Conservation (phyloP, 1,140 invertebrate genomes). For the Nymphalis io region DNA sequence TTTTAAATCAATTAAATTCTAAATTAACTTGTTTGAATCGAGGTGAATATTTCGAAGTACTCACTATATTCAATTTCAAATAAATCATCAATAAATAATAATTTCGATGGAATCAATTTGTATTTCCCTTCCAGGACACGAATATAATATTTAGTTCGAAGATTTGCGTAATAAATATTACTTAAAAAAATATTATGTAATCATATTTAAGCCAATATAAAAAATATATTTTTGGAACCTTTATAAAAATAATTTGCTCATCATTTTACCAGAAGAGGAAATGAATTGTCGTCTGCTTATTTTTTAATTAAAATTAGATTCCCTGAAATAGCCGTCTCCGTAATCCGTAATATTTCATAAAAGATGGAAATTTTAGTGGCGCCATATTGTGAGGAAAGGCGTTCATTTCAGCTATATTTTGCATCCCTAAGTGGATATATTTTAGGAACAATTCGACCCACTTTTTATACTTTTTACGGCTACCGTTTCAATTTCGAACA, state of each 20-base stretch:
- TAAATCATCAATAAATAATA: constrained; percentile 11
- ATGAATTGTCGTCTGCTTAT: constrained; percentile 39
- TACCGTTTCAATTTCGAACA: constrained; percentile 43
- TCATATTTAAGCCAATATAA: background rate
- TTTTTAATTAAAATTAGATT: constrained; percentile 80
- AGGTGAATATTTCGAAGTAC: constrained; percentile 21
- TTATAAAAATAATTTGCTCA: constrained; percentile 61
- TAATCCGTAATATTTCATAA: constrained; percentile 79
- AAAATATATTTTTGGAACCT: constrained; percentile 37
- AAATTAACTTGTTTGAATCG: constrained; percentile 56
- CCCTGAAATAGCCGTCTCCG: constrained; percentile 65
- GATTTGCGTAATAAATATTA: no score
- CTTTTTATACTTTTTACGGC: constrained; percentile 37
- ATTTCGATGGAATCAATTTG: constrained; percentile 8
- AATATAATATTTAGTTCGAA: no score
- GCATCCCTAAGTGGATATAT: constrained; percentile 75
- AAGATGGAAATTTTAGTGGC: constrained; percentile 79
- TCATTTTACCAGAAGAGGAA: constrained; percentile 51
- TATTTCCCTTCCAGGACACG: background rate
- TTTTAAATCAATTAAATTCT: constrained; percentile 64
- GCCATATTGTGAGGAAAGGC: constrained; percentile 79
- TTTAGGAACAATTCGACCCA: constrained; percentile 61
- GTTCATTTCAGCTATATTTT: constrained; percentile 75
- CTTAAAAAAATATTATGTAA: background rate
- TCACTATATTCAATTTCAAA: background rate